phyloP scores from a whole-genome alignment of 2,888 invertebrate species.

The Thereva nobilitata region DNA sequence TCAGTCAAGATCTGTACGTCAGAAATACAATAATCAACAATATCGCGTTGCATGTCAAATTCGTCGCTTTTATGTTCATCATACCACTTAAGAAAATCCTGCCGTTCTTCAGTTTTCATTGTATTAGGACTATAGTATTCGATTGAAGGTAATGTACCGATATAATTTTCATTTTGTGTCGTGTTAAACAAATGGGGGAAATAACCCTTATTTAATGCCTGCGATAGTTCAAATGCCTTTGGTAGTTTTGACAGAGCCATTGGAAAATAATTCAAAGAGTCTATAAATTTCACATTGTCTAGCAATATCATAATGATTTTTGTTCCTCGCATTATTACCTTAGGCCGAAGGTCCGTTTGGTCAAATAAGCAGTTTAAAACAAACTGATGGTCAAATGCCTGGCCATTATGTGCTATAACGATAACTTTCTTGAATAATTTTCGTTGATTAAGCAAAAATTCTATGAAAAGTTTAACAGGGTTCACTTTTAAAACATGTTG shows the following conservation, averaged over 20 bases:
- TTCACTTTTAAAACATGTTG: neutral
- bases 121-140: too few relatives aligned
- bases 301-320: neutral
- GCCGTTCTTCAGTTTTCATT: too few relatives aligned
- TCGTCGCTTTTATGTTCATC: too few relatives aligned
- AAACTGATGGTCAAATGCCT: neutral
- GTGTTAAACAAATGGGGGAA: too few relatives aligned
- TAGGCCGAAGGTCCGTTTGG: neutral
- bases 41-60: too few relatives aligned
- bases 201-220: too few relatives aligned
- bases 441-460: neutral
- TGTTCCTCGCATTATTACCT: conserved; percentile 2
- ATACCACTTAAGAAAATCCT: too few relatives aligned
- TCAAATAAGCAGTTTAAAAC: neutral
- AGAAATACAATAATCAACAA: too few relatives aligned
- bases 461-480: neutral
- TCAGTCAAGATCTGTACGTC: too few relatives aligned
- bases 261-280: neutral
- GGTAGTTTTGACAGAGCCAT: neutral
- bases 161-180: too few relatives aligned
- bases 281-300: neutral
- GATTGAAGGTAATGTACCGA: too few relatives aligned
- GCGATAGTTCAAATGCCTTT: too few relatives aligned
- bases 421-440: neutral
- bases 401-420: neutral